Evolutionary conservation across 2,113 vertebrate species (phyloP).

Genomic region (Scytalopus superciliaris): DNA sequence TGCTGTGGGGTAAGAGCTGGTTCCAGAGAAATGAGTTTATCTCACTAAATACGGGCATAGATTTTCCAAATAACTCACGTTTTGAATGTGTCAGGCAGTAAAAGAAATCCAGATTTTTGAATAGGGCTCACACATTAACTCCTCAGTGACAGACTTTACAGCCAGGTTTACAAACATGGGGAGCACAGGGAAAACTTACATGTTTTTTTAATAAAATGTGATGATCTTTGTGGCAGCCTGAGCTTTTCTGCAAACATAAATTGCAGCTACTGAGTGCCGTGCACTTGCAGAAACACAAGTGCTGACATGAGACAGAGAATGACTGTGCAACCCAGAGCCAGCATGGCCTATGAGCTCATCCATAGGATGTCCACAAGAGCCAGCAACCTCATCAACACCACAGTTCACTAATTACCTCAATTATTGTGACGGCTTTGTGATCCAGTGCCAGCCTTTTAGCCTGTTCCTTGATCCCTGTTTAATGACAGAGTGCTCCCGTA

Average conservation of each 20-base stretch:
- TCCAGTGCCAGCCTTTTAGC: not conserved
- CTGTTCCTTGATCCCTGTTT: conserved; percentile 4
- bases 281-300: not conserved
- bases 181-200: not conserved
- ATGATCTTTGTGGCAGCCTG: not conserved
- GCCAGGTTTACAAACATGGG: not conserved
- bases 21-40: not conserved
- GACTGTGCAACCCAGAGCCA: not conserved
- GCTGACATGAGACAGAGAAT: not conserved
- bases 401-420: not conserved
- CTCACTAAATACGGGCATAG: rapidly evolving
- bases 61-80: not conserved
- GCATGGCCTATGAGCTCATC: rapidly evolving
- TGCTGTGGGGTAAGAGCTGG: not conserved
- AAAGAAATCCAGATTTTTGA: not conserved
- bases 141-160: not conserved
- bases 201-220: not conserved
- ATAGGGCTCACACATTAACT: not conserved
- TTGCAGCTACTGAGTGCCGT: not conserved
- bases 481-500: not conserved
- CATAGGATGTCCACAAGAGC: not conserved
- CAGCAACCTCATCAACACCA: not conserved
- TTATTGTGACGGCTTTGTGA: not conserved
- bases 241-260: not conserved
- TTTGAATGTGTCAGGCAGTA: not conserved